phyloP scores from a whole-genome alignment of 2,797 vertebrate genomes.

The Caiman crocodilus region DNA sequence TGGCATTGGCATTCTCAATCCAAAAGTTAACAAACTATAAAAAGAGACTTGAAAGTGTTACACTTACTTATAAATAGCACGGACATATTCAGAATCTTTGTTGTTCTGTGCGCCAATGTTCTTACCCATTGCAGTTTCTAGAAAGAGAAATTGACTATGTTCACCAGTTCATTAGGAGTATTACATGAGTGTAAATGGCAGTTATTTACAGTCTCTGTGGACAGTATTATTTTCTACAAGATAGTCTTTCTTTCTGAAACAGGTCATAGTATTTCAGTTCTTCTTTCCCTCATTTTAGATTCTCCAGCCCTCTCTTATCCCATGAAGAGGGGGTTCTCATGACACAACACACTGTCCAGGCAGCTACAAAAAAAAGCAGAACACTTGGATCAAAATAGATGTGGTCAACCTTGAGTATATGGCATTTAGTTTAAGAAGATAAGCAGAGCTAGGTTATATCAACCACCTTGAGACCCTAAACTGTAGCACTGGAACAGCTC shows the following conservation, averaged over 20 bases:
- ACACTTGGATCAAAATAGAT: too few relatives aligned
- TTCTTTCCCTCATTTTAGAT: not conserved
- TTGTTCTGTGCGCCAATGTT: constrained; percentile 91
- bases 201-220: not conserved
- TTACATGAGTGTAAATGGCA: not conserved
- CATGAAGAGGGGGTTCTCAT: too few relatives aligned
- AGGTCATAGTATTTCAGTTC: not conserved
- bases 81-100: constrained; percentile 91
- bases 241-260: too few relatives aligned
- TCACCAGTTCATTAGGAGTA: too few relatives aligned
- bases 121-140: constrained; percentile 97
- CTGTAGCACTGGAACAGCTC: too few relatives aligned
- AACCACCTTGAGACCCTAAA: too few relatives aligned
- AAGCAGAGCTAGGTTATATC: too few relatives aligned
- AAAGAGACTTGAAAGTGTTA: not conserved
- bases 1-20: not conserved
- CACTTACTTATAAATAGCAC: constrained; percentile 89
- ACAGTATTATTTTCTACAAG: not conserved
- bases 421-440: too few relatives aligned
- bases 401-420: too few relatives aligned
- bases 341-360: too few relatives aligned
- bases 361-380: too few relatives aligned
- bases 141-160: constrained; percentile 9
- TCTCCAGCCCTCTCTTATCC: not conserved
- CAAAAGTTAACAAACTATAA: not conserved